Percentiles rank a stretch among this genome's conserved stretches.
Evolutionary conservation across 2,113 vertebrate species (phyloP).

Genomic region (Atrichornis clamosus): DNA sequence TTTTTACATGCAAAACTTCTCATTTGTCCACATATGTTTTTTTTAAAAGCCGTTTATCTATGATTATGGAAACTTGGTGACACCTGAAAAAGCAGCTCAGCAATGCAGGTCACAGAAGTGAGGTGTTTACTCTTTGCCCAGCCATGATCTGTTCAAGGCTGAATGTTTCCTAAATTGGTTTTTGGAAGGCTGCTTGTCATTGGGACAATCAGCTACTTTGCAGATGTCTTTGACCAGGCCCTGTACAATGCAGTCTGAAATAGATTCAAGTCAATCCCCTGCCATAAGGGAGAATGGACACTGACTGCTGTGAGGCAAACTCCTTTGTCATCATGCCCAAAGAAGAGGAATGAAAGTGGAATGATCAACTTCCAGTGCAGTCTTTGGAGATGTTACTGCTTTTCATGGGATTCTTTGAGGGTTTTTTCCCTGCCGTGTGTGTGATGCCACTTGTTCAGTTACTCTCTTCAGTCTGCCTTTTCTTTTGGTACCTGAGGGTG

Average conservation of each 20-base stretch:
- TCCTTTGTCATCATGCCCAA: fast-evolving
- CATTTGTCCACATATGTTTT: not conserved
- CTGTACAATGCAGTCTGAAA: not conserved
- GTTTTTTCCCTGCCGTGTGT: fast-evolving
- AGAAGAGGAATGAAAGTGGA: not conserved
- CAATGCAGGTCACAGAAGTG: too few species aligned
- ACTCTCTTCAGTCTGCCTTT: not conserved
- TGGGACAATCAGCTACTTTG: not conserved
- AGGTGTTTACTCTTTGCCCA: not conserved
- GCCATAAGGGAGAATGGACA: fast-evolving
- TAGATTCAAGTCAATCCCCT: not conserved
- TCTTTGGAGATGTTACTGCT: not conserved
- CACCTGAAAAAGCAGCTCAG: not conserved
- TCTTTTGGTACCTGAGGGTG: not conserved
- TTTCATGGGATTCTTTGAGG: not conserved
- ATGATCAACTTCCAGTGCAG: not conserved
- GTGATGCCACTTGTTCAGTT: not conserved
- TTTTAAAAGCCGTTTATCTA: fast-evolving
- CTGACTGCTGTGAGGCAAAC: not conserved
- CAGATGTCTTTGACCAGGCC: not conserved
- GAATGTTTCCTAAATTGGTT: not conserved
- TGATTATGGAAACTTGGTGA: not conserved
- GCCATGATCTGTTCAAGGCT: not conserved
- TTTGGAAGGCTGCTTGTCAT: not conserved
- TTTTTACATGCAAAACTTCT: not conserved